Evolutionary conservation across 2,113 vertebrate species (phyloP), one percentile per base, ranked within the genome.

Genomic region (Aphyosemion australe): DNA sequence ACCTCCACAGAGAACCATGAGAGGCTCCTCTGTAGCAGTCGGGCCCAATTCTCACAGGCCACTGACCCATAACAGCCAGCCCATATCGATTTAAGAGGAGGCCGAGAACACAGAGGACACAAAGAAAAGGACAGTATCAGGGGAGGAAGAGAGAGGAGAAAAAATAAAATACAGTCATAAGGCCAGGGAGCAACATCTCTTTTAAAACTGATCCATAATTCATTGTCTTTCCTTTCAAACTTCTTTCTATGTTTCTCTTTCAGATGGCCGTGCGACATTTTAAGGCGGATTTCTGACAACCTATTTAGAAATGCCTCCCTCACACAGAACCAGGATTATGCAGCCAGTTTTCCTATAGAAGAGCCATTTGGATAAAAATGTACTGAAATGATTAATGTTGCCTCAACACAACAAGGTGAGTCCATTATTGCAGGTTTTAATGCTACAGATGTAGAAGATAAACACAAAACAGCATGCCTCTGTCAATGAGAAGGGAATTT

Each of bases 141-240:
- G 43, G 65, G 26, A 50, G 8, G 49, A 31, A n/a, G 37, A 41
- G 56, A 42, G 49, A 46, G n/a, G 16, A 48, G 61, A 41, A 67
- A 75, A 80, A 78, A 57, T 46, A 64, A 69, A 77, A 84, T 80
- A 69, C 68, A 78, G 64, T 49, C 61, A 79, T 55, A 58, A 82
- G 70, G 67, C 66, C 72, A 80, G 74, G 83, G 71, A 87, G 84
- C 73, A 78, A 86, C 82, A 81, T 85, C 81, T 75, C 72, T 87
- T 83, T 90, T 85, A 86, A 85, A 84, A 83, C 72, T n/a, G 80
- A 91, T 92, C 88, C 84, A 92, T 91, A 86, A 92, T 92, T 91
- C 84, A 92, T 90, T 72, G 56, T 73, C 60, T 73, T 82, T 71
- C 74, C 69, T 76, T 81, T 85, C 73, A 71, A 41, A 52, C 47